Conservation (phyloP, 2,113 vertebrate genomes). For the Hiodon tergisus region DNA sequence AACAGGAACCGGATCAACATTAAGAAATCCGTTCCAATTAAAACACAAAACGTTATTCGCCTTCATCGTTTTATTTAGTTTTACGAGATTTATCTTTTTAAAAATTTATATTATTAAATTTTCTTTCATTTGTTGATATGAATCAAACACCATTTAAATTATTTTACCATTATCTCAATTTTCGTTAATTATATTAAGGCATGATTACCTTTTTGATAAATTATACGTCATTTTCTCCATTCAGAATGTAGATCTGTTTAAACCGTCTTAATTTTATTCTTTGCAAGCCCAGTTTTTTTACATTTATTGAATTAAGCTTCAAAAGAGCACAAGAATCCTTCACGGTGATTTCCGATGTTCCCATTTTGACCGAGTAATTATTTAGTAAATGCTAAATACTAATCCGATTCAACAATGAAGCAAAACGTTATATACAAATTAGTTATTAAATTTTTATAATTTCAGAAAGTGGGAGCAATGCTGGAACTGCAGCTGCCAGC, state of each 20-base stretch:
- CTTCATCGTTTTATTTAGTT: background rate
- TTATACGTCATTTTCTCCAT: conserved; percentile 16
- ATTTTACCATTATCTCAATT: conserved; percentile 5
- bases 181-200: conserved; percentile 29
- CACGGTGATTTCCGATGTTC: conserved; percentile 20
- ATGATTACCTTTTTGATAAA: conserved; percentile 39
- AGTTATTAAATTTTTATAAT: conserved; percentile 44
- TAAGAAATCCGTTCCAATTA: too few relatives aligned
- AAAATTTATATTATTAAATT: background rate
- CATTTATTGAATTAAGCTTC: conserved; percentile 37
- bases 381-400: conserved; percentile 39
- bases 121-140: background rate
- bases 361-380: conserved; percentile 28
- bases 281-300: conserved; percentile 35
- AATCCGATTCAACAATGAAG: conserved; percentile 39
- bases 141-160: conserved; percentile 18
- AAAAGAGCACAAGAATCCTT: conserved; percentile 22
- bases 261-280: conserved; percentile 34
- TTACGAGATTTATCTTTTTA: background rate
- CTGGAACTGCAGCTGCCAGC: conserved; percentile 52
- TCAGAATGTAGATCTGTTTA: conserved; percentile 17
- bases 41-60: background rate
- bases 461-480: conserved; percentile 39
- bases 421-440: conserved; percentile 43
- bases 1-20: too few relatives aligned